Evolutionary conservation across 2,797 vertebrate genomes (phyloP).

Genomic region (Halcyon chelicuti): DNA sequence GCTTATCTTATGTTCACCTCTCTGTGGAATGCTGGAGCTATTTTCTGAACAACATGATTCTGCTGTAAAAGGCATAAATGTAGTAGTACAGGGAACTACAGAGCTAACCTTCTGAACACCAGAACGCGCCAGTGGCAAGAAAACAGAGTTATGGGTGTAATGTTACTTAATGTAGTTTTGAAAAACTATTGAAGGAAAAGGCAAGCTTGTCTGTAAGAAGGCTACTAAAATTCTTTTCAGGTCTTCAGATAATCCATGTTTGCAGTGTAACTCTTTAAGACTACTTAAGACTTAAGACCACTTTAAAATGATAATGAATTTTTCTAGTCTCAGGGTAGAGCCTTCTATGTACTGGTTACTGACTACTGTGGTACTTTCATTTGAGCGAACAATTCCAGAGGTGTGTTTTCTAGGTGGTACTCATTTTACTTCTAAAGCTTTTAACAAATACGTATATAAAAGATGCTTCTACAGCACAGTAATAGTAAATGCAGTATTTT

Average conservation of each 20-base stretch:
- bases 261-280: not conserved
- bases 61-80: constrained; percentile 7
- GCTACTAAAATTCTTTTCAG: not conserved
- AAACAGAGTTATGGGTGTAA: not conserved
- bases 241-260: not conserved
- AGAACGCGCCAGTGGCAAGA: not conserved
- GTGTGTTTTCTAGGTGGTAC: not conserved
- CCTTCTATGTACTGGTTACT: not conserved
- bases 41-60: not conserved
- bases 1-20: constrained; percentile 19
- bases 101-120: not conserved
- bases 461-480: constrained; percentile 22
- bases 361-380: not conserved
- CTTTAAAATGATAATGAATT: not conserved
- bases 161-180: not conserved
- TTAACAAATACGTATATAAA: not conserved
- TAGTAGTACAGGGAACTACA: not conserved
- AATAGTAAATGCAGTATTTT: constrained; percentile 14
- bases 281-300: not conserved
- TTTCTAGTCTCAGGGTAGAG: not conserved
- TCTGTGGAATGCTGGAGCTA: not conserved
- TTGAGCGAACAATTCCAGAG: not conserved
- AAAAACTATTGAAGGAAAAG: not conserved
- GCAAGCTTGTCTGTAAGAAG: not conserved
- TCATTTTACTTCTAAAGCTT: constrained; percentile 38